Evolutionary conservation across 2,888 invertebrate genomes (phyloP).

Genomic region (Pyrgus malvae): DNA sequence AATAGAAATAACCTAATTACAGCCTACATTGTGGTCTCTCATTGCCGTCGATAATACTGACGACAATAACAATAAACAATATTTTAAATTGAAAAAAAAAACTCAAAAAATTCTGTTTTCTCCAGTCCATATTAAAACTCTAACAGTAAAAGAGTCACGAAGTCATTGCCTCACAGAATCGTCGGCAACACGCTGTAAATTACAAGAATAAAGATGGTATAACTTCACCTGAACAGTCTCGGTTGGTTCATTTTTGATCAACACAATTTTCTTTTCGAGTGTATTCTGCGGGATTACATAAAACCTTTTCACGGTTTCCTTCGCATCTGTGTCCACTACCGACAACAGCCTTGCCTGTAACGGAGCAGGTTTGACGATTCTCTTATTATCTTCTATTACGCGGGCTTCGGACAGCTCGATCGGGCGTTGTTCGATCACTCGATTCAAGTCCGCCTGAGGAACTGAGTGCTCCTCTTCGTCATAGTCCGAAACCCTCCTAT

Average conservation of each 20-base stretch:
- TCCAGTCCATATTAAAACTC: too few relatives aligned
- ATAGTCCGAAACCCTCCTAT: conserved; percentile 66
- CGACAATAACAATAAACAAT: too few relatives aligned
- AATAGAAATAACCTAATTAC: conserved; percentile 9
- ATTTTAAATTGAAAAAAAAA: too few relatives aligned
- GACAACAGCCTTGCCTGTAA: conserved; percentile 65
- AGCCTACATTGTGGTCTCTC: too few relatives aligned
- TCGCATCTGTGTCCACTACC: conserved; percentile 59
- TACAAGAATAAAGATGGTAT: conserved; percentile 28
- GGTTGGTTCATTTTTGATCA: conserved; percentile 83
- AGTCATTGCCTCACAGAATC: too few relatives aligned
- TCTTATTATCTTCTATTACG: conserved; percentile 58
- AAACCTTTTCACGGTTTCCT: conserved; percentile 61
- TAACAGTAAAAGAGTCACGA: too few relatives aligned
- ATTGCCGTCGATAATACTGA: too few relatives aligned
- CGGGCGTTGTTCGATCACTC: conserved; percentile 54
- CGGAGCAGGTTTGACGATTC: conserved; percentile 71
- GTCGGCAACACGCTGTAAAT: too few relatives aligned
- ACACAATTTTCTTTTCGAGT: conserved; percentile 84
- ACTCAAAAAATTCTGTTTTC: too few relatives aligned
- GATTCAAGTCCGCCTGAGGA: conserved; percentile 55
- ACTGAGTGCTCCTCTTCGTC: conserved; percentile 65
- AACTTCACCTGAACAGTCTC: conserved; percentile 72
- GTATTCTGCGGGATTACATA: conserved; percentile 71
- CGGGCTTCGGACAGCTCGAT: conserved; percentile 63